These are phyloP conservation scores for Gandaritis pyraliata DNA, from an alignment of 2,888 invertebrate species.

Conservation along the genomic window DNA sequence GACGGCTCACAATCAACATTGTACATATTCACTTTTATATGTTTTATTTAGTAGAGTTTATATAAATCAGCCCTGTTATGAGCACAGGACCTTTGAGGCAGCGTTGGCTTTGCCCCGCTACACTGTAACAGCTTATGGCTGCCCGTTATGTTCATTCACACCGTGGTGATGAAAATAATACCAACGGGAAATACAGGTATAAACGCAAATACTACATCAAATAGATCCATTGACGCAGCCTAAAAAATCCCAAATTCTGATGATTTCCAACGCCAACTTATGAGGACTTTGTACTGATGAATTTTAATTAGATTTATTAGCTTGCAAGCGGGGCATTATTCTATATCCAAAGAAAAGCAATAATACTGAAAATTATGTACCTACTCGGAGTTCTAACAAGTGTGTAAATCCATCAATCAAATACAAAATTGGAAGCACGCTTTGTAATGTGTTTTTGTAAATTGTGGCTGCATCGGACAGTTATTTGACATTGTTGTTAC, in stretches of 20 bases:
- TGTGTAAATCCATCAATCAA: slow-evolving; percentile 11
- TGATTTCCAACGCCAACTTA: not conserved
- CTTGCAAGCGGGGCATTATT: not conserved
- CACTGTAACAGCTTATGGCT: not conserved
- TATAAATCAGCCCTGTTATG: slow-evolving; percentile 7
- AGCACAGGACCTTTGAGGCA: slow-evolving; percentile 8
- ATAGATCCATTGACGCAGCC: not conserved
- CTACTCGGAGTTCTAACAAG: not conserved
- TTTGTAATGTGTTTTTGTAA: not conserved
- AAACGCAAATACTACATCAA: not conserved
- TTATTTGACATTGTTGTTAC: not conserved
- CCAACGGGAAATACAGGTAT: no score
- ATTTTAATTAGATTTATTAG: not conserved
- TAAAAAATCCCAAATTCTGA: not conserved
- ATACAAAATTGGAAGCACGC: slow-evolving; percentile 1
- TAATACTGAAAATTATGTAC: not conserved
- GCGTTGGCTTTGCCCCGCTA: not conserved
- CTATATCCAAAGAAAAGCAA: slow-evolving; percentile 1
- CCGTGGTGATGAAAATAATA: no score
- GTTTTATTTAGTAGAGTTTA: slow-evolving; percentile 14
- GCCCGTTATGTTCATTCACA: not conserved
- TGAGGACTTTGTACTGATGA: not conserved
- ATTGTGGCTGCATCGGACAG: slow-evolving; percentile 4
- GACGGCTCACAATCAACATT: slow-evolving; percentile 26
- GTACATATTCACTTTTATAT: slow-evolving; percentile 29